Conservation (phyloP, 92 coral and sea anemone genomes). For the Palythoa heliodiscus region DNA sequence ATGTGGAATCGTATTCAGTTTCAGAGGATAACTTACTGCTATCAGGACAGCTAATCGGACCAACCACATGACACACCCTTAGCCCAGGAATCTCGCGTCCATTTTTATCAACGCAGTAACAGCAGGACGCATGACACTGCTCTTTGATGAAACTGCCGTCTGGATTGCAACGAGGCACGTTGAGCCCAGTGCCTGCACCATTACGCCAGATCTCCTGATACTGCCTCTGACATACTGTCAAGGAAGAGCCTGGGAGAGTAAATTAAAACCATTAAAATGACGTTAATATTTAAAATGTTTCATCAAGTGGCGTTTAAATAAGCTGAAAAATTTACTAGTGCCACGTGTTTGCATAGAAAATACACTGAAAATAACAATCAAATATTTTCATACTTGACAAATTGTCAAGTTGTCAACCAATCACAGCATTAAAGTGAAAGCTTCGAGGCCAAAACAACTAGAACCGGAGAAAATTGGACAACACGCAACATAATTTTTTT, state of each 20-base stretch:
- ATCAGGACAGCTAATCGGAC: slow-evolving; percentile 18
- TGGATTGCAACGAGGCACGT: slow-evolving; percentile 56
- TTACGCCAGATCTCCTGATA: slow-evolving; percentile 46
- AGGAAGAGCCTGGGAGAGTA: slow-evolving; percentile 16
- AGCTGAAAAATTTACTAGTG: not conserved
- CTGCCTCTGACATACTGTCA: slow-evolving; percentile 58
- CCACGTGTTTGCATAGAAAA: not conserved
- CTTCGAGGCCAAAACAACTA: too few species aligned
- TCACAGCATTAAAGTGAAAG: too few species aligned
- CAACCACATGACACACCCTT: slow-evolving; percentile 34
- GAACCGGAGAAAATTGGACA: not conserved
- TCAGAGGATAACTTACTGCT: slow-evolving; percentile 21
- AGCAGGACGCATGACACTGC: slow-evolving; percentile 54
- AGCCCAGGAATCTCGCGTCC: slow-evolving; percentile 48
- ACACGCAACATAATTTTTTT: too few species aligned
- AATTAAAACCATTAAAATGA: not conserved
- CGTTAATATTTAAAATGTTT: not conserved
- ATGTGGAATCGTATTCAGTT: not conserved
- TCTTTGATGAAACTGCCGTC: slow-evolving; percentile 60
- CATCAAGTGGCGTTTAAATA: too few species aligned
- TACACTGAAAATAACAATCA: not conserved
- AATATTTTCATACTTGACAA: too few species aligned
- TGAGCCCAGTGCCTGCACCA: slow-evolving; percentile 5
- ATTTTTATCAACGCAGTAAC: slow-evolving; percentile 59
- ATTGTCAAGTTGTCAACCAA: too few species aligned